Evolutionary conservation across 2,113 vertebrate species (phyloP).

Genomic region (Nycticorax nycticorax): DNA sequence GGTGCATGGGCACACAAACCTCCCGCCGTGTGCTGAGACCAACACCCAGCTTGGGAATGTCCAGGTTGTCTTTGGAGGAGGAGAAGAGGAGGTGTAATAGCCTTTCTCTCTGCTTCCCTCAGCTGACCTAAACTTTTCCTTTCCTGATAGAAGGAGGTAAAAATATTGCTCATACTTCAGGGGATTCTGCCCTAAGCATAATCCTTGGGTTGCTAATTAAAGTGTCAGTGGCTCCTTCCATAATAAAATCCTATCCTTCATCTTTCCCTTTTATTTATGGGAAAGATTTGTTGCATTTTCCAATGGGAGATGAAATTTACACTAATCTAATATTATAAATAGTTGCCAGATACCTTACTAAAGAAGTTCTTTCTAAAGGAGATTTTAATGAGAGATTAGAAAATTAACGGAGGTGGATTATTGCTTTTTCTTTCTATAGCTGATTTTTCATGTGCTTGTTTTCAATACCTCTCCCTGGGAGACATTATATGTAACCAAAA

Average conservation of each 20-base stretch:
- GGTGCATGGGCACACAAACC: not conserved
- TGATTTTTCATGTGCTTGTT: not conserved
- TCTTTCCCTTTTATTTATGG: not conserved
- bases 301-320: not conserved
- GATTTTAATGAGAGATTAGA: not conserved
- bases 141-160: not conserved
- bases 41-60: conserved; percentile 29
- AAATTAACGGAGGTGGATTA: not conserved
- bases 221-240: not conserved
- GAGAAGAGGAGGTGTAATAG: not conserved
- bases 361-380: not conserved
- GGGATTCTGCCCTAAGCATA: conserved; percentile 6
- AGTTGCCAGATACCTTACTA: not conserved
- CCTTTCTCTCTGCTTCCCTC: not conserved
- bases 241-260: not conserved
- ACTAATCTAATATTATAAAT: not conserved
- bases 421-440: not conserved
- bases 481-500: not conserved
- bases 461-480: not conserved
- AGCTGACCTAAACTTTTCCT: conserved; percentile 40
- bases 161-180: not conserved
- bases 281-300: not conserved
- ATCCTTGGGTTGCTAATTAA: conserved; percentile 31
- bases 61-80: not conserved
- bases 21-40: not conserved